Base-by-base conservation (phyloP, 2,113 vertebrate species). In the Prochilodus magdalenae region DNA sequence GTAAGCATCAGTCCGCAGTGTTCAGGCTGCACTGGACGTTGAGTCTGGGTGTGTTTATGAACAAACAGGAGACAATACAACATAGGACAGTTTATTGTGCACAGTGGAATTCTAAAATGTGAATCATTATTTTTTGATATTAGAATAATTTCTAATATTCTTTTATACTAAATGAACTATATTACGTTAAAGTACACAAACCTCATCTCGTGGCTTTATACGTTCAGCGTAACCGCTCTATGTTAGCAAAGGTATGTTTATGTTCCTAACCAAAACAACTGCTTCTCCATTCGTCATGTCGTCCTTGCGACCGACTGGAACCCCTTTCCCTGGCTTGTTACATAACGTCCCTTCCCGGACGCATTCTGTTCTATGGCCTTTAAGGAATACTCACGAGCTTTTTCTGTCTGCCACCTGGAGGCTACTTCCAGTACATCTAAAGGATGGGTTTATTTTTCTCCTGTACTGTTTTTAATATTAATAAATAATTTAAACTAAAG, bases 51-150 rank as follows among this genome's bases (percentile, higher is more conserved):
- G n/a, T n/a, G n/a, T n/a, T n/a, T n/a, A n/a, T n/a, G n/a, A n/a
- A n/a, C n/a, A n/a, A 53, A 20, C 4, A 53, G 0, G 53, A 55
- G 7, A 77, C n/a, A 13, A 5, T 8, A 78, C 16, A 49, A 60
- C 13, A 40, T 44, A 59, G 49, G 53, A 71, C 30, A 20, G n/a
- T 79, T 79, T 79, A 70, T 59, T 79, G 51, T 15, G 22, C 44
- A 57, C 29, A 69, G n/a, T n/a, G n/a, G n/a, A n/a, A n/a, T n/a
- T n/a, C n/a, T n/a, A n/a, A n/a, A n/a, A n/a, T n/a, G n/a, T n/a
- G n/a, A n/a, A n/a, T n/a, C n/a, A n/a, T n/a, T n/a, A n/a, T n/a
- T n/a, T n/a, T n/a, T n/a, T n/a, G n/a, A n/a, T n/a, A n/a, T n/a
- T n/a, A n/a, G n/a, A n/a, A n/a, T n/a, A n/a, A n/a, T n/a, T n/a